phyloP scores from a whole-genome alignment of 2,888 invertebrate genomes.

The Drosophila stalkeri region DNA sequence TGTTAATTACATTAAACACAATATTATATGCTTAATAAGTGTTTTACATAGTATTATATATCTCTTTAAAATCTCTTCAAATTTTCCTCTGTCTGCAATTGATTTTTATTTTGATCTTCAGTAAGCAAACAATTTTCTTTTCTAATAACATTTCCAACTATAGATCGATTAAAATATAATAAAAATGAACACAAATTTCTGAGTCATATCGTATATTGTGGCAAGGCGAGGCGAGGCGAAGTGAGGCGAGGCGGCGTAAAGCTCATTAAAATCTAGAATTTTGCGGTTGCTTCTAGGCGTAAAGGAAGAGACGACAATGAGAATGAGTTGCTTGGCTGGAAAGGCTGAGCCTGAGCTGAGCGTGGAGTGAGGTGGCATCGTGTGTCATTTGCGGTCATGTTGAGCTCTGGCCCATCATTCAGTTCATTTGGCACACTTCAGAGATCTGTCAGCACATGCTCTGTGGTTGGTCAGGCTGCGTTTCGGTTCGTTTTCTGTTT shows the following conservation, averaged over 20 bases:
- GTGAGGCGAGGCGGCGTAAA: slow-evolving; percentile 6
- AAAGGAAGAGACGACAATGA: slow-evolving; percentile 15
- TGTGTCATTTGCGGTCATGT: slow-evolving; percentile 31
- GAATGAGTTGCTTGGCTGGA: neutral
- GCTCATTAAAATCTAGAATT: slow-evolving; percentile 36
- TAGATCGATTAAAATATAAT: neutral
- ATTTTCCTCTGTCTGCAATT: neutral
- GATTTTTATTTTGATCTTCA: neutral
- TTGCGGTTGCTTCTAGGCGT: slow-evolving; percentile 26
- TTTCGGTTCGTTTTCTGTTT: slow-evolving; percentile 16
- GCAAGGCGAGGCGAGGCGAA: too few relatives aligned
- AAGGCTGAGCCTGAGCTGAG: neutral
- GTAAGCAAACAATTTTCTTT: too few relatives aligned
- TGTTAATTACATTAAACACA: too few relatives aligned
- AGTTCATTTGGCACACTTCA: slow-evolving; percentile 25
- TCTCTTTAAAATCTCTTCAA: too few relatives aligned
- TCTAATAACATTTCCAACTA: too few relatives aligned
- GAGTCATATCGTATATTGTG: neutral
- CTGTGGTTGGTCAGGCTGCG: slow-evolving; percentile 7
- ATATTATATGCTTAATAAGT: too few relatives aligned
- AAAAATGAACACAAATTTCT: neutral
- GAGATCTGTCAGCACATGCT: slow-evolving; percentile 8
- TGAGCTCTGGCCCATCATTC: slow-evolving; percentile 13
- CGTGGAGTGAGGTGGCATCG: neutral
- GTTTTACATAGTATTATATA: too few relatives aligned